Percentiles rank a stretch among this genome's conserved stretches.
phyloP scores from a whole-genome alignment of 2,113 vertebrate species.

The Platichthys flesus region DNA sequence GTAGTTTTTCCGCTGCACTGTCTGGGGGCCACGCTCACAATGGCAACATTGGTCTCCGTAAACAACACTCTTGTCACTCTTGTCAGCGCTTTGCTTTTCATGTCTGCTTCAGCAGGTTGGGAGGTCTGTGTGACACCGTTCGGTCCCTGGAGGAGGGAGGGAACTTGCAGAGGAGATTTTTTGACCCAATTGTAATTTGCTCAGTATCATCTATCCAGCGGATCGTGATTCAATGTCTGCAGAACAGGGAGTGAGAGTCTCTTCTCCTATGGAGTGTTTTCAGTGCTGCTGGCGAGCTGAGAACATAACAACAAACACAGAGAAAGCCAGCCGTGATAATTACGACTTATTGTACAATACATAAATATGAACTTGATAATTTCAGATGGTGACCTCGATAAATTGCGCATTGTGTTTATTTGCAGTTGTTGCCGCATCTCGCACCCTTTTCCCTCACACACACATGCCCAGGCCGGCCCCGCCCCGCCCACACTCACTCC shows the following conservation, averaged over 20 bases:
- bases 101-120: conserved; percentile 24
- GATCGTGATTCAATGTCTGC: not conserved
- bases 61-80: conserved; percentile 40
- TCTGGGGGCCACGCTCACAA: conserved; percentile 24
- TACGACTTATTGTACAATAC: too few relatives aligned
- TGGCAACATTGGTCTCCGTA: conserved; percentile 25
- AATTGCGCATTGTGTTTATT: too few relatives aligned
- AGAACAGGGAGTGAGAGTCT: not conserved
- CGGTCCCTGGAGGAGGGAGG: not conserved
- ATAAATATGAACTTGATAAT: too few relatives aligned
- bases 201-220: not conserved
- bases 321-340: too few relatives aligned
- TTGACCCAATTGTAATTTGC: not conserved
- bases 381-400: too few relatives aligned
- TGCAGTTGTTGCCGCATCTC: too few relatives aligned
- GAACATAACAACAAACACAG: too few relatives aligned
- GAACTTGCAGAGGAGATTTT: not conserved
- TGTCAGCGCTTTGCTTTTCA: conserved; percentile 33
- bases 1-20: conserved; percentile 27
- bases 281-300: too few relatives aligned
- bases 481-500: too few relatives aligned
- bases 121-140: conserved; percentile 10
- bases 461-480: too few relatives aligned
- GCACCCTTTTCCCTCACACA: too few relatives aligned
- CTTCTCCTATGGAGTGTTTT: too few relatives aligned